phyloP scores from a whole-genome alignment of 2,888 invertebrate genomes.

The Aporophyla nigra region DNA sequence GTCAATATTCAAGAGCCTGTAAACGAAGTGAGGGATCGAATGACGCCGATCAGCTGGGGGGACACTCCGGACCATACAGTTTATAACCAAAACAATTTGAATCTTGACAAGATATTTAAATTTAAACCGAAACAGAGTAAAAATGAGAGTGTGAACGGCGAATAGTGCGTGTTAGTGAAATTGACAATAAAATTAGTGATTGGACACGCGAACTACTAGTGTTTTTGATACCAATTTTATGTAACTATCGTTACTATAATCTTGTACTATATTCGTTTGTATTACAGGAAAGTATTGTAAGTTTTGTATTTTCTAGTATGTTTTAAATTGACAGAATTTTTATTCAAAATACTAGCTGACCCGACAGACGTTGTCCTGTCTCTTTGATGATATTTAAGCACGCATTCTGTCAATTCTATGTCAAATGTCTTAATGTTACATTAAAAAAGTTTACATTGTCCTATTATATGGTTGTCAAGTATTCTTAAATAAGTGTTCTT shows the following conservation, averaged over 20 bases:
- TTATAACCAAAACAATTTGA: conserved; percentile 88
- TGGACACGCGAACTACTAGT: conserved; percentile 47
- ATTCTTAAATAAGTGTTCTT: too few relatives aligned
- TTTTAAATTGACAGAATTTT: too few relatives aligned
- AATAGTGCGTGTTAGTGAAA: conserved; percentile 58
- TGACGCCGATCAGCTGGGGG: conserved; percentile 86
- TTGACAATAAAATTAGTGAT: conserved; percentile 45
- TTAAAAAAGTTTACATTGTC: too few relatives aligned
- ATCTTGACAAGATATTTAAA: conserved; percentile 85
- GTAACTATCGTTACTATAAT: conserved; percentile 18
- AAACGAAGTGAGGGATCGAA: conserved; percentile 64
- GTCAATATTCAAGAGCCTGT: conserved; percentile 62
- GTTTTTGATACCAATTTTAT: conserved; percentile 26
- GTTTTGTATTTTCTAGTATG: not conserved
- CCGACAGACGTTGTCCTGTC: too few relatives aligned
- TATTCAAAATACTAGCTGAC: too few relatives aligned
- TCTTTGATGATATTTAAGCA: too few relatives aligned
- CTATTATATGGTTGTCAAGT: too few relatives aligned
- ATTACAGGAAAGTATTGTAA: not conserved
- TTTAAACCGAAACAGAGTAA: conserved; percentile 72
- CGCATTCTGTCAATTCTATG: too few relatives aligned
- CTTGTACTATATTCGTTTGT: conserved; percentile 23
- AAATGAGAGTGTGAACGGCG: conserved; percentile 62
- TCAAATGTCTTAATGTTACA: too few relatives aligned
- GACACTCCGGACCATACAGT: conserved; percentile 84